Base-by-base conservation (phyloP, 1,140 invertebrate genomes). In the Andricus grossulariae region DNA sequence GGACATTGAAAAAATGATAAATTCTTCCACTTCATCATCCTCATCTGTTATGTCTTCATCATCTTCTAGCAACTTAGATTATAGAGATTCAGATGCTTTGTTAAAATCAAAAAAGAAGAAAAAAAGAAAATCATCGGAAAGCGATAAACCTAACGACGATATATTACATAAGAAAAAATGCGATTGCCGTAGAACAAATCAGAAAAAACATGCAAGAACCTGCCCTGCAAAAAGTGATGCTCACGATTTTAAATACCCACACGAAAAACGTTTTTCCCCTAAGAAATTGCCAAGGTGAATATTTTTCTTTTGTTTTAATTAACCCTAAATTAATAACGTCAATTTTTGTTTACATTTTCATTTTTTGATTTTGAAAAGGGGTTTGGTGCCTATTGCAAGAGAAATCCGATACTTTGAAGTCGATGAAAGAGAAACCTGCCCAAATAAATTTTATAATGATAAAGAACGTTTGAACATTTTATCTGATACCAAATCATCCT, bases 371-470 rank as follows among this genome's bases (percentile, higher is more conserved):
- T 45, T 10, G 39, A 45, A 50, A 3, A 88, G 86, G 55, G 73
- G 81, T 60, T 71, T 84, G 19, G 75, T 84, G 12, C 55, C 78
- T 6, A 19, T 80, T 50, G 79, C 78, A 0, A 81, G 72, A 19
- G 71, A 74, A 2, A 88, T 77, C 0, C 71, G 71, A 19, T 88
- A 88, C 45, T 83, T 74, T 39, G 86, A 87, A 77, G 60, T 86
- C 10, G 79, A 88, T 16, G 87, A 88, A 52, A 86, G 54, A 3
- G 52, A 52, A 51, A 45, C 54, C 51, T 76, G 57, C 13, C 70
- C 71, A 2, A 19, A 39, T 4, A 72, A 19, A 76, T 72, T 25
- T 45, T 55, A 72, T 57, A 75, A 32, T 12, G 49, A 76, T 66
- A 55, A 18, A 25, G 71, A 85, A 4, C 16, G 74, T 19, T 60